Conservation (phyloP, 1,140 invertebrate species). For the Sitobion miscanthi region DNA sequence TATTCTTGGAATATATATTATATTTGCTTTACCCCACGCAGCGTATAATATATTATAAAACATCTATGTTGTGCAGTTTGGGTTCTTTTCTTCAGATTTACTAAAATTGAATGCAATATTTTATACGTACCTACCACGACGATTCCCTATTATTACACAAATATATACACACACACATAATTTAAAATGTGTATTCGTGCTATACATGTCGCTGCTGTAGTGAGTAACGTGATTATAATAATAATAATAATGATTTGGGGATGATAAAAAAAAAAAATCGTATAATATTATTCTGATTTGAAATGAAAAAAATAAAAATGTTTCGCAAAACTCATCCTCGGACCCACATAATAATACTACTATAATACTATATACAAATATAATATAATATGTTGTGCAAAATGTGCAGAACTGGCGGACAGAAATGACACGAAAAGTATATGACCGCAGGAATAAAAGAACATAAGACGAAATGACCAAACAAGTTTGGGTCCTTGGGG, state of each 20-base stretch:
- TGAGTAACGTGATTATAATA: background rate
- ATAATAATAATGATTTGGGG: background rate
- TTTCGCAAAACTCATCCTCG: background rate
- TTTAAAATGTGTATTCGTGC: background rate
- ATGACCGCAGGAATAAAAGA: background rate
- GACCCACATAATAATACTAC: background rate
- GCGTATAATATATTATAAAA: background rate
- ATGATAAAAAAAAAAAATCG: background rate
- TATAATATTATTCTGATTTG: background rate
- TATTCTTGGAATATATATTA: background rate
- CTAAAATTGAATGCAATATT: background rate
- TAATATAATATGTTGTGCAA: background rate
- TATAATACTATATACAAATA: background rate
- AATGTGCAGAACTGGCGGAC: background rate
- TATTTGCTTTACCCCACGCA: background rate
- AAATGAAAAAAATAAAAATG: background rate
- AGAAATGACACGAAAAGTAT: background rate
- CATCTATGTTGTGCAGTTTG: background rate
- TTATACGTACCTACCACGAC: background rate
- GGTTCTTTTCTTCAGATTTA: background rate
- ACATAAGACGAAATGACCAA: constrained; percentile 25
- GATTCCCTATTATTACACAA: background rate
- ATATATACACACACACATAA: background rate
- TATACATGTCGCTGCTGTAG: background rate
- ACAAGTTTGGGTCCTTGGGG: constrained; percentile 18